Base-by-base conservation (phyloP, 2,113 vertebrate species). In the Saguinus midas region DNA sequence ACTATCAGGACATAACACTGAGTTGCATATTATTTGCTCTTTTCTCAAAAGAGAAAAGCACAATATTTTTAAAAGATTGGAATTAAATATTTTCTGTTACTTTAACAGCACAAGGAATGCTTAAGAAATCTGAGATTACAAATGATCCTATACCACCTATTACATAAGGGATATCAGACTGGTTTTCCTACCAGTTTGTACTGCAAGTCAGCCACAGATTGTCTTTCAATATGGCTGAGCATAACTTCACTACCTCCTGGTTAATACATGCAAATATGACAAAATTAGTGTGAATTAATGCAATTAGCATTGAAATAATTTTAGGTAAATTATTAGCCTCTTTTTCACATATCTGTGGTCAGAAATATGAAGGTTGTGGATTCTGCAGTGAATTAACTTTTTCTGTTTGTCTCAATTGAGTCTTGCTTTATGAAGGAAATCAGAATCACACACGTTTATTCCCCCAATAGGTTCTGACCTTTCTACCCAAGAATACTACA, bases 21-120 rank as follows among this genome's bases (percentile, higher is more conserved):
- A 81, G 3, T 68, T 83, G 50, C 2, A 43, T 70, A 8, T 68
- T 29, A 8, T 50, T 83, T 2, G 20, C 0, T 79, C 50, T 97
- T 95, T 97, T 58, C 16, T 21, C 89, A 50, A 3, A 16, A 96
- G 25, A 78, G 6, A 90, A 72, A 52, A 95, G 14, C 16, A 82
- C 18, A 72, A 1, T 88, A 9, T 14, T 95, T 95, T 81, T 93
- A 96, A 88, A 18, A 96, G 66, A 94, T 61, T 6, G 0, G 40
- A 90, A 91, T 83, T 68, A 57, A 86, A 91, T 40, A 79, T 50
- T 68, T 73, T 72, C 3, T 91, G 29, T 37, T 68, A 37, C 1
- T 66, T 73, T 70, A 83, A 17, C 45, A 40, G 0, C 8, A 3
- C 6, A 10, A 0, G 0, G 32, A 95, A 64, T 11, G n/a, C 2